Percentiles rank a stretch among this genome's conserved stretches.
Conservation (phyloP, 2,888 invertebrate genomes). For the Agriotes lineatus region DNA sequence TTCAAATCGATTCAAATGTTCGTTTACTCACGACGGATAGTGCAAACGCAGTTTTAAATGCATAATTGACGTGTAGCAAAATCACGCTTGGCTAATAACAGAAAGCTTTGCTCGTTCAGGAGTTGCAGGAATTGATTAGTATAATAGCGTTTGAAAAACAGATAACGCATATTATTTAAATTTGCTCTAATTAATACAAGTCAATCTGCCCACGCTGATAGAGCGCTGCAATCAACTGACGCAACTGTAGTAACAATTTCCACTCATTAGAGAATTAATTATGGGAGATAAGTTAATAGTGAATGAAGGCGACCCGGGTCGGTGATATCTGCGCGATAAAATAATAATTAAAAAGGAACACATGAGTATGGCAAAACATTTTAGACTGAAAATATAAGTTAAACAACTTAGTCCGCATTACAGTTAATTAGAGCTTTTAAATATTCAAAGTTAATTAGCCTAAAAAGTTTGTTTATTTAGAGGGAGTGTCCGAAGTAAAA, state of each 20-base stretch:
- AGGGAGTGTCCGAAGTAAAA: constrained; percentile 33
- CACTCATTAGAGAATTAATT: constrained; percentile 59
- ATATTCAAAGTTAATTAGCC: constrained; percentile 37
- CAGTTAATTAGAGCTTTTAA: constrained; percentile 37
- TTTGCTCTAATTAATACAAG: constrained; percentile 56
- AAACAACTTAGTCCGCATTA: constrained; percentile 35
- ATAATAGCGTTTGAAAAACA: constrained; percentile 38
- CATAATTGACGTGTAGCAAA: too few relatives aligned
- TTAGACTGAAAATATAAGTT: constrained; percentile 24
- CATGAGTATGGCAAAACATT: constrained; percentile 9
- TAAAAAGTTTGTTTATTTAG: constrained; percentile 37
- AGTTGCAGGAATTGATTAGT: constrained; percentile 42
- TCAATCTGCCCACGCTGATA: constrained; percentile 55
- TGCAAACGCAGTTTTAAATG: too few relatives aligned
- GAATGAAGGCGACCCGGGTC: constrained; percentile 53
- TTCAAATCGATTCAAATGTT: too few relatives aligned
- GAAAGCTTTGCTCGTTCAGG: constrained; percentile 13
- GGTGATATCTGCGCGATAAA: constrained; percentile 44
- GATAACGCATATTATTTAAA: constrained; percentile 50
- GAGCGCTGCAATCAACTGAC: constrained; percentile 50
- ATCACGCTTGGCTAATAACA: not conserved
- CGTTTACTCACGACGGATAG: too few relatives aligned
- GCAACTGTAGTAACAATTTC: constrained; percentile 58
- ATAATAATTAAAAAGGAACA: constrained; percentile 39
- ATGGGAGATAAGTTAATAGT: constrained; percentile 54